Evolutionary conservation across 2,113 vertebrate genomes (phyloP), one percentile per base, ranked within the genome.

Genomic region (Salvelinus alpinus): DNA sequence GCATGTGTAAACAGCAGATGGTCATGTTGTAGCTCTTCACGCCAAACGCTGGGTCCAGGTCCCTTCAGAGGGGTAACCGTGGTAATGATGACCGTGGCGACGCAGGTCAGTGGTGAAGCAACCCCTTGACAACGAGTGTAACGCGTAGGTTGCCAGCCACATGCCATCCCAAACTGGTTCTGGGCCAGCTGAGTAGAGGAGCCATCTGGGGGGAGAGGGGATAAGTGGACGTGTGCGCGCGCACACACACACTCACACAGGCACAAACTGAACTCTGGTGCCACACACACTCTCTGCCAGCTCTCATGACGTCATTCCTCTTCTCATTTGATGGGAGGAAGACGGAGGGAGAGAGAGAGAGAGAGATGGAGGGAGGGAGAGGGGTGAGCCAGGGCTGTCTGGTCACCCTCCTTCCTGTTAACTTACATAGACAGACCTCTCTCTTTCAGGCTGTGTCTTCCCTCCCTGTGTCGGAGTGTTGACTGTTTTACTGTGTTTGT

Each of bases 1-100:
- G 82, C 16, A 9, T 18, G 29, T 18, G 65, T 67, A 67, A 67
- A 67, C 65, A 67, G 27, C 65, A 38, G 38, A 9, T 31, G 65
- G 6, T 67, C 31, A 16, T 68, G 31, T 68, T 68, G 65, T 18
- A 14, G 27, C 65, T 60, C 59, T 60, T 60, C 20, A 57, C 5
- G 51, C 4, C 51, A 60, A 60, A 4, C 5, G 4, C 59, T 7
- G 14, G 1, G 59, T 20, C 48, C 8, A 60, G 59, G 3, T 9
- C 11, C 29, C 65, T 38, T 34, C 18, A 34, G 27, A 68, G 31
- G 18, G 65, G 65, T 68, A 20, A 34, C 65, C 18, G 29, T 20
- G 65, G 59, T 5, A 20, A 60, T 22, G 16, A 20, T 38, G 14
- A 68, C 12, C 38, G 38, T 68, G 65, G 9, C 5, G 31, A 67